Evolutionary conservation across 2,888 invertebrate genomes (phyloP).

Genomic region (Erebia epiphron): DNA sequence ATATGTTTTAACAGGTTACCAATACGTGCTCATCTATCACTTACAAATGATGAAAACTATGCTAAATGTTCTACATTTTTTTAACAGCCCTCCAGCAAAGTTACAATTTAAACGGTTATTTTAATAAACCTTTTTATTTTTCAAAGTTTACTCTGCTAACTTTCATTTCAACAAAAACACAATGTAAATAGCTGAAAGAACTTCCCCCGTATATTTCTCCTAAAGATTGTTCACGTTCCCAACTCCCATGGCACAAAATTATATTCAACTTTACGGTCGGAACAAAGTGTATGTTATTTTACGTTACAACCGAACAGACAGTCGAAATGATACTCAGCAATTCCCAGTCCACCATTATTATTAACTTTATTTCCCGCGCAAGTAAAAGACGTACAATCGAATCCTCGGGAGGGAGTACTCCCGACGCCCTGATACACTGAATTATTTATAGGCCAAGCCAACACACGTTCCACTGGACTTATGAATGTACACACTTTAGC

Average conservation of each 20-base stretch:
- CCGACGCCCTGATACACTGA: slow-evolving; percentile 55
- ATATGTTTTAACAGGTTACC: too few relatives aligned
- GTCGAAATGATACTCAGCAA: slow-evolving; percentile 40
- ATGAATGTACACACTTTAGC: slow-evolving; percentile 77
- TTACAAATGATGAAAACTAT: too few relatives aligned
- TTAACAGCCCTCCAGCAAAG: background rate
- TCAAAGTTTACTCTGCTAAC: slow-evolving; percentile 14
- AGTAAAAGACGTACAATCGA: slow-evolving; percentile 58
- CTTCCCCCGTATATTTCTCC: slow-evolving; percentile 31
- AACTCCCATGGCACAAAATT: slow-evolving; percentile 41
- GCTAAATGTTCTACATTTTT: too few relatives aligned
- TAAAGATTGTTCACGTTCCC: slow-evolving; percentile 38
- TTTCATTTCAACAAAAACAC: slow-evolving; percentile 29
- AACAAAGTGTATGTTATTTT: slow-evolving; percentile 40
- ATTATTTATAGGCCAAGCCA: slow-evolving; percentile 69
- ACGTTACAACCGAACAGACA: slow-evolving; percentile 41
- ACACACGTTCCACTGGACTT: slow-evolving; percentile 68
- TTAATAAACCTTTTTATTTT: background rate
- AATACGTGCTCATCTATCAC: too few relatives aligned
- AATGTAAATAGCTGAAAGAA: slow-evolving; percentile 31
- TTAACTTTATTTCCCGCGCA: slow-evolving; percentile 54
- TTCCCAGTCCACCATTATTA: slow-evolving; percentile 43
- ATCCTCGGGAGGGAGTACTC: slow-evolving; percentile 51
- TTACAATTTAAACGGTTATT: background rate
- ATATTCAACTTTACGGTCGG: slow-evolving; percentile 42